These are phyloP conservation scores for Tokudaia muenninki DNA, from an alignment of 2,797 vertebrate genomes.

Conservation along the genomic window DNA sequence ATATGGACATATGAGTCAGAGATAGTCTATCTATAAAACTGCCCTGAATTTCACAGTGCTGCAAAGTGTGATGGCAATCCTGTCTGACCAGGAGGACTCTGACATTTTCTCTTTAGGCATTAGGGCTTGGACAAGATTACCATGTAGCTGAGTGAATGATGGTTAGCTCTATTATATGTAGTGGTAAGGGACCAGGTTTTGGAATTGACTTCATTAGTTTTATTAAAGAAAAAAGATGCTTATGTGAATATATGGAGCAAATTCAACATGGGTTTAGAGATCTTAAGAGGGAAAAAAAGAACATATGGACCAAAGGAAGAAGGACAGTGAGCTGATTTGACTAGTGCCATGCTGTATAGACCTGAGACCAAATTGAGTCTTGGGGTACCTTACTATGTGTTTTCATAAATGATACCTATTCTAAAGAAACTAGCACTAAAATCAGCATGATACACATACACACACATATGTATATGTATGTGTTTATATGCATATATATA, in stretches of 20 bases:
- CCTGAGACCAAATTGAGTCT: neutral
- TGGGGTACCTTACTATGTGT: neutral
- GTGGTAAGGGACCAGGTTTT: neutral
- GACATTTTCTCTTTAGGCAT: neutral
- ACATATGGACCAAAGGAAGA: neutral
- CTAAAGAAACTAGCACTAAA: neutral
- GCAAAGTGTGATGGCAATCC: neutral
- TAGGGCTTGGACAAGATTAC: neutral
- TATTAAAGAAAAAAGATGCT: neutral
- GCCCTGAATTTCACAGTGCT: neutral
- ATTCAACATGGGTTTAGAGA: neutral
- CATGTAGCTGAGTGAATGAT: neutral
- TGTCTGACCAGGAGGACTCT: neutral
- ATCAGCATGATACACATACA: neutral
- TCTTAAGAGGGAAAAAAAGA: neutral
- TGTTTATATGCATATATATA: neutral
- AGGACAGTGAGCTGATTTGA: neutral
- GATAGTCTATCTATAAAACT: slow-evolving; percentile 18
- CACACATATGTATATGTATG: neutral
- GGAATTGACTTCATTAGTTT: neutral
- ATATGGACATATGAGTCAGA: neutral
- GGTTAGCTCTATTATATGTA: neutral
- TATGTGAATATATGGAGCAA: neutral
- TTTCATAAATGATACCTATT: neutral
- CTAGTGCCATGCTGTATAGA: neutral